Conservation (phyloP, 2,888 invertebrate genomes). For the Drosophila anceps region DNA sequence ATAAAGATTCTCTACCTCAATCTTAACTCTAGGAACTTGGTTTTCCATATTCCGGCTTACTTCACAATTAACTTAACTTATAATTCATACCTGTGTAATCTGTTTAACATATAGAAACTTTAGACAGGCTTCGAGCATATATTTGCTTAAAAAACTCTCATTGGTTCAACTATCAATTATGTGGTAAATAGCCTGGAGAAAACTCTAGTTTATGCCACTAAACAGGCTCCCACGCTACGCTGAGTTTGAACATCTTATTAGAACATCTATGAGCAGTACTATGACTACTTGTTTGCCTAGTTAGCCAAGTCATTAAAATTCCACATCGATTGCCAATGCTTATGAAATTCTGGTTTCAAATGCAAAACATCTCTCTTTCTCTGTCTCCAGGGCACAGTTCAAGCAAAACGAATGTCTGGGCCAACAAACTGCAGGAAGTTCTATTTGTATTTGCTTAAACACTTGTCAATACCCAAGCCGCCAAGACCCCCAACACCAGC, state of each 20-base stretch:
- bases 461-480: constrained; percentile 45
- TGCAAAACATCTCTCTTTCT: constrained; percentile 7
- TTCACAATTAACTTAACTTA: neutral
- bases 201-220: neutral
- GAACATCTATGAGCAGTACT: neutral
- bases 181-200: neutral
- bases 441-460: constrained; percentile 58
- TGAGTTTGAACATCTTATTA: neutral
- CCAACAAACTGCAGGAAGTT: constrained; percentile 51
- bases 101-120: neutral
- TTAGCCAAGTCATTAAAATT: constrained; percentile 14
- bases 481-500: constrained; percentile 8
- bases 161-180: neutral
- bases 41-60: neutral
- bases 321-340: constrained; percentile 5
- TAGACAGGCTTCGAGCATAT: neutral
- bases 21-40: neutral
- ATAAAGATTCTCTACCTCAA: no score
- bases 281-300: constrained; percentile 11
- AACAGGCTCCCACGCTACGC: constrained; percentile 11
- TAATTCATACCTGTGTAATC: neutral
- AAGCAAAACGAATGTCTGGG: constrained; percentile 33
- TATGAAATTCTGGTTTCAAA: constrained; percentile 36
- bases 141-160: neutral
- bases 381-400: constrained; percentile 24